These are phyloP conservation scores for Drosophila prostipennis DNA, from an alignment of 2,888 invertebrate genomes.

Conservation along the genomic window DNA sequence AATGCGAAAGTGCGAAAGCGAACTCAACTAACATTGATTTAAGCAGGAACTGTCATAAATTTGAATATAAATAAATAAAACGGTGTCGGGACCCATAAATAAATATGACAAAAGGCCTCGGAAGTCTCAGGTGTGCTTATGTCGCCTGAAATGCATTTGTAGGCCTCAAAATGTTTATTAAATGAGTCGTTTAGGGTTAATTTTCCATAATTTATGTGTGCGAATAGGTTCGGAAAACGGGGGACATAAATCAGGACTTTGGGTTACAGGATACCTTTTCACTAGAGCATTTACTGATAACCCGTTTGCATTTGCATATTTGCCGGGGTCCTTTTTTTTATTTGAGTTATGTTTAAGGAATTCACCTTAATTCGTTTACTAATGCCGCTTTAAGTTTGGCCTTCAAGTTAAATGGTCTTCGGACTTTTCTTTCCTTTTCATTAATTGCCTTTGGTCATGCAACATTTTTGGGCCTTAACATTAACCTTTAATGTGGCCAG, in stretches of 20 bases:
- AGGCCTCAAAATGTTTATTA: conserved; percentile 42
- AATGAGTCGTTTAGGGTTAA: conserved; percentile 42
- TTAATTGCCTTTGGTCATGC: too few species aligned
- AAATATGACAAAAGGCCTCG: conserved; percentile 42
- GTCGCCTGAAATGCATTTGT: conserved; percentile 18
- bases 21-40: conserved; percentile 42
- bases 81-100: conserved; percentile 43
- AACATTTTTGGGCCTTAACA: too few species aligned
- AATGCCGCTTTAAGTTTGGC: neutral
- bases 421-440: neutral
- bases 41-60: conserved; percentile 49
- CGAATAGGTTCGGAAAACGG: conserved; percentile 17
- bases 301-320: neutral
- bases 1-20: conserved; percentile 10
- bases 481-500: too few species aligned
- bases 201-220: conserved; percentile 38
- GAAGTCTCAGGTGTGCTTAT: conserved; percentile 32
- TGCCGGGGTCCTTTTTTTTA: neutral
- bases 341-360: neutral
- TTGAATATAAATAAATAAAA: conserved; percentile 53
- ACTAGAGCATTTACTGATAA: conserved; percentile 4
- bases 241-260: conserved; percentile 26
- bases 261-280: conserved; percentile 6
- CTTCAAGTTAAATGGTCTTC: neutral
- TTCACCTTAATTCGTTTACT: neutral